Base-by-base conservation (phyloP, 2,797 vertebrate genomes). In the Catamblyrhynchus diadema region DNA sequence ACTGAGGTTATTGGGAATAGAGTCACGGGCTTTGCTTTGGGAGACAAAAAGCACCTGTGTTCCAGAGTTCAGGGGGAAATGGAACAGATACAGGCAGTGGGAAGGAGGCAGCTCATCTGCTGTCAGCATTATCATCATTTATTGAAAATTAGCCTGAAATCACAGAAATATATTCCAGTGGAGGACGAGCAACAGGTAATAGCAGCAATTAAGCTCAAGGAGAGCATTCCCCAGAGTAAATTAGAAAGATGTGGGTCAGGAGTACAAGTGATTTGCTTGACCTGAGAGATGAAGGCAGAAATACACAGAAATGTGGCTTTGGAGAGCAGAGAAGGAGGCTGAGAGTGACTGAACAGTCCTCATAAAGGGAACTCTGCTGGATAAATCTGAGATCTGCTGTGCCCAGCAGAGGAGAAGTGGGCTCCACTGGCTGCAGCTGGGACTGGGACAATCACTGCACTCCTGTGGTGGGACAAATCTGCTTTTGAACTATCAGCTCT, bases 241-340 rank as follows among this genome's bases (percentile, higher is more conserved):
- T 75, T 48, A 83, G 61, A 64, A 81, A 45, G 62, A 71, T 25
- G 3, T 57, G 72, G 64, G 86, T 91, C 86, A 86, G 81, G 75
- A 62, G 56, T 75, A 66, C 47, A 67, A 94, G 69, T 69, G 69
- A 79, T 95, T 75, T 53, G 32, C 79, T 65, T 89, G 79, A 93
- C 50, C 88, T 86, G 81, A 92, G 79, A 85, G 53, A 67, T 71
- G 37, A 80, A 90, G 35, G 50, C 85, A 86, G 81, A 80, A 91
- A 57, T 61, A 45, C 3, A 22, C 24, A 39, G 50, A 89, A 64
- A 71, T 45, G 10, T 2, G 5, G 67, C 60, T 84, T 77, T 14
- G 42, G 69, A 86, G 92, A 92, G 10, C 16, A 2, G 5, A 45
- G 60, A 47, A 59, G 57, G 66, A 86, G 51, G 12, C 20, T 6